Conservation (phyloP, 2,113 vertebrate genomes). For the Cyprinodon brontotheroides region DNA sequence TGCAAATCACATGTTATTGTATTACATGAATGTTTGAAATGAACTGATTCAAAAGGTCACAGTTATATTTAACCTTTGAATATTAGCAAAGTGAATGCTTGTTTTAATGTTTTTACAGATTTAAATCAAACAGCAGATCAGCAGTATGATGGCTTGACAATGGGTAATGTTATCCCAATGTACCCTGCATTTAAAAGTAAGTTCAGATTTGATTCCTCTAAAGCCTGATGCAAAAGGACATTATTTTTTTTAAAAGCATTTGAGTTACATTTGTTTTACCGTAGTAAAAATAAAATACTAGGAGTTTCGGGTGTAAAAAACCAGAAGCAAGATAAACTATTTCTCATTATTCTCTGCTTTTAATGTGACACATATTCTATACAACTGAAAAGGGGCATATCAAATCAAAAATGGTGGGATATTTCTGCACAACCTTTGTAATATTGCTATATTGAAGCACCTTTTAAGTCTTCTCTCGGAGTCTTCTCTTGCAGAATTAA, state of each 20-base stretch:
- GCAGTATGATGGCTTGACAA: slow-evolving; percentile 86
- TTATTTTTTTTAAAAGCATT: not conserved
- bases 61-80: not conserved
- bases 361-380: not conserved
- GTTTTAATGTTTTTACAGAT: slow-evolving; percentile 68
- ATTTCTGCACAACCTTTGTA: too few species aligned
- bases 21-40: not conserved
- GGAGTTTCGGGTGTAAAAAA: not conserved
- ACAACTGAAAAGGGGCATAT: too few species aligned
- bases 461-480: too few species aligned
- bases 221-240: not conserved
- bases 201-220: slow-evolving; percentile 39
- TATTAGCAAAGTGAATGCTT: not conserved
- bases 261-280: not conserved
- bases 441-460: too few species aligned
- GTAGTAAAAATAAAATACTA: not conserved
- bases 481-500: too few species aligned
- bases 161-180: slow-evolving; percentile 91
- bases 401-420: too few species aligned
- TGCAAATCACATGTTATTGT: not conserved
- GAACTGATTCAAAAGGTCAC: not conserved
- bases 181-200: slow-evolving; percentile 86
- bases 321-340: not conserved
- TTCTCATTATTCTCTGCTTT: not conserved
- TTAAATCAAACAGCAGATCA: slow-evolving; percentile 70